Evolutionary conservation across 2,113 vertebrate genomes (phyloP), one percentile per base, ranked within the genome.

Genomic region (Rhineura floridana): DNA sequence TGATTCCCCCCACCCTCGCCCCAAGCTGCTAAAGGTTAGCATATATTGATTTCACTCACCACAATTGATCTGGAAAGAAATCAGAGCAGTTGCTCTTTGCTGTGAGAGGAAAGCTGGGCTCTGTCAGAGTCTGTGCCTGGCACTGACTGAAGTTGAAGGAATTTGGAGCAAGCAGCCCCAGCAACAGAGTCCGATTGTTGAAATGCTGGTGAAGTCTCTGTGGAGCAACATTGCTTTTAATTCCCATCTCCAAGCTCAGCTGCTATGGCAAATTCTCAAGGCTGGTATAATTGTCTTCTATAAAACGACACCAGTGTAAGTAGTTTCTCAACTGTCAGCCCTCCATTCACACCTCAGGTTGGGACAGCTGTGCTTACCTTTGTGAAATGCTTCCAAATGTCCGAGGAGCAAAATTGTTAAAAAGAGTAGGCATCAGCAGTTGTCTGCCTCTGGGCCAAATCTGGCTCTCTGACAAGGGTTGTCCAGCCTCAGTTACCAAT

Each of bases 51-150:
- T 65, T 36, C 69, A 65, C 28, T 86, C 19, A 50, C 36, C n/a
- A 13, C 87, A 86, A 76, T 88, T 92, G 93, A 90, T 88, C 81
- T 93, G 94, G 91, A 95, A 92, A 9, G 0, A 36, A 84, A 88
- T 93, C 91, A 93, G 92, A 86, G 46, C 89, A 90, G 90, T 93
- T 46, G 88, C 89, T 89, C 85, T 86, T 87, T 73, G 90, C 86
- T 0, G 1, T 0, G 78, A 3, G 33, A 0, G 23, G 86, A 82
- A 94, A 30, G 90, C 91, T 81, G 72, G 94, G 86, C 89, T 94
- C 55, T 48, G 91, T 0, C 44, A 90, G 92, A 93, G 48, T 39
- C 4, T n/a, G 95, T 30, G 96, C 97, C 97, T 96, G 96, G 96
- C 93, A 96, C 96, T 76, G 83, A 70, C 73, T 91, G 94, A 89